phyloP scores from a whole-genome alignment of 2,888 invertebrate genomes.

The Nomada fucata region DNA sequence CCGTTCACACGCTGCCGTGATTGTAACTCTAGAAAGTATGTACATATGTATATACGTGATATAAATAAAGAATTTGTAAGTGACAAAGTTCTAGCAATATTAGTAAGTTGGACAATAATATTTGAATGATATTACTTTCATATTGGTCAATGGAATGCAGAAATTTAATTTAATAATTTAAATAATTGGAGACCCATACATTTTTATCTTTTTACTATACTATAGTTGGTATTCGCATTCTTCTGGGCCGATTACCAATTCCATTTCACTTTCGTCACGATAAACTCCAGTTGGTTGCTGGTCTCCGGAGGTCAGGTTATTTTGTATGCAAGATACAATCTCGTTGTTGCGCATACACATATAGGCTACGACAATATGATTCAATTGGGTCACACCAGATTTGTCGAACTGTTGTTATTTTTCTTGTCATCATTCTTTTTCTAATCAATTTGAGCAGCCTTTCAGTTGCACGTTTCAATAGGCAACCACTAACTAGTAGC shows the following conservation, averaged over 20 bases:
- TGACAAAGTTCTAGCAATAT: no score
- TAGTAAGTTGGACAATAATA: no score
- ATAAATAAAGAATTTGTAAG: no score
- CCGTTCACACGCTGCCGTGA: no score
- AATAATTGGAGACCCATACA: no score
- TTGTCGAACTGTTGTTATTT: neutral
- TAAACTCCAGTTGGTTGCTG: constrained; percentile 49
- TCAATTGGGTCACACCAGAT: constrained; percentile 15
- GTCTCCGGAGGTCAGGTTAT: constrained; percentile 46
- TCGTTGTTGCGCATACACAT: constrained; percentile 11
- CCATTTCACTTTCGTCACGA: constrained; percentile 52
- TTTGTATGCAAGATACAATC: constrained; percentile 35
- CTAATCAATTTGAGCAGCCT: neutral
- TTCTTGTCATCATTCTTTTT: neutral
- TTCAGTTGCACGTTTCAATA: no score
- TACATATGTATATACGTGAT: no score
- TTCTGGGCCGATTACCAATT: constrained; percentile 38
- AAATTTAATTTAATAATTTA: no score
- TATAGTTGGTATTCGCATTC: constrained; percentile 39
- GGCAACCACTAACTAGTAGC: no score
- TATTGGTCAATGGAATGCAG: no score
- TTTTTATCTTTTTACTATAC: neutral
- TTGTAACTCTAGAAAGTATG: no score
- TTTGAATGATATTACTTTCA: no score
- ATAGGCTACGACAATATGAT: constrained; percentile 10